These are phyloP conservation scores for Watsonalla binaria DNA, from an alignment of 2,888 invertebrate species.

Conservation along the genomic window DNA sequence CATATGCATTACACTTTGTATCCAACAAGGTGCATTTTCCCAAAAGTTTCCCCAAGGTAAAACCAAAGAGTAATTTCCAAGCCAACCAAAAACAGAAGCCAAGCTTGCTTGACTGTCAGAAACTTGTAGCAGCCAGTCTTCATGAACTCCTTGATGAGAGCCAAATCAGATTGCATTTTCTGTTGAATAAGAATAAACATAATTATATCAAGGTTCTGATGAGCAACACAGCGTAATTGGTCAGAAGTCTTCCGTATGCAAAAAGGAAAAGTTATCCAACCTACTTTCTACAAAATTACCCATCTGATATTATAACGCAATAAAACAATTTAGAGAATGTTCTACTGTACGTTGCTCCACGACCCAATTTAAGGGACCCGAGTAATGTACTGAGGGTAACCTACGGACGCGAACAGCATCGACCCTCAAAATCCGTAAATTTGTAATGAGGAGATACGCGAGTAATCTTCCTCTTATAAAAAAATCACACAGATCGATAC, in stretches of 20 bases:
- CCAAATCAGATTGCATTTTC: constrained; percentile 43
- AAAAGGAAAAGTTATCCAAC: constrained; percentile 2
- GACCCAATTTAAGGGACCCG: too few relatives aligned
- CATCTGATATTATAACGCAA: too few relatives aligned
- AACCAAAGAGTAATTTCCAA: constrained; percentile 58
- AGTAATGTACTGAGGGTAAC: too few relatives aligned
- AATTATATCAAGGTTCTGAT: background rate
- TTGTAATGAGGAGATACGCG: too few relatives aligned
- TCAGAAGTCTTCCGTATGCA: background rate
- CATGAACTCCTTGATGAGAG: constrained; percentile 39
- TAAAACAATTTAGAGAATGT: too few relatives aligned
- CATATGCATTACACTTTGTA: constrained; percentile 42
- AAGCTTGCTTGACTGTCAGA: constrained; percentile 56
- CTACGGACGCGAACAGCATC: too few relatives aligned
- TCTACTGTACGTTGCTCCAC: too few relatives aligned
- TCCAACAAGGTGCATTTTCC: constrained; percentile 59
- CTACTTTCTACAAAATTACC: too few relatives aligned
- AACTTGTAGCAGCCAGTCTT: constrained; percentile 36
- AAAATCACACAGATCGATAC: too few relatives aligned
- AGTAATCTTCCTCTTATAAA: too few relatives aligned
- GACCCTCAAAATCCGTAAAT: too few relatives aligned
- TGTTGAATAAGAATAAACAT: constrained; percentile 23
- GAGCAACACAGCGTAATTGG: too few relatives aligned
- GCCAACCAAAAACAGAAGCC: constrained; percentile 50
- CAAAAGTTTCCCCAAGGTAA: constrained; percentile 61